Evolutionary conservation across 1,140 invertebrate species (phyloP), one percentile per base, ranked within the genome.

Genomic region (Drosophila trapezifrons): DNA sequence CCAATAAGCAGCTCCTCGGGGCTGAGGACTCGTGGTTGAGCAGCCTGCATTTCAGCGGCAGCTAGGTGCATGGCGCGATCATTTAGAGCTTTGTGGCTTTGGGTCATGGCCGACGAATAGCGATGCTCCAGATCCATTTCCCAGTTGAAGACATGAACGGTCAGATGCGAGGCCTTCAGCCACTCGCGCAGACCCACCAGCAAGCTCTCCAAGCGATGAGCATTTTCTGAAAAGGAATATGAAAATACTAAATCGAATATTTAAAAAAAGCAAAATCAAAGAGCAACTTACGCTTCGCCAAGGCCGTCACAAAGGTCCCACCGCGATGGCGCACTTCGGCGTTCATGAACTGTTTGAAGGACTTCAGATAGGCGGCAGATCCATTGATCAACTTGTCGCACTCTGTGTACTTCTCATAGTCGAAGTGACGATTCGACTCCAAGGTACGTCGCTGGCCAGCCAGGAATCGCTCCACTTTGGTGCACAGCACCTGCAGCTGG

Each of bases 51-150:
- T 15, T 84, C 65, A 8, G 18, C 40, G 1, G 47, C 27, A 2
- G 70, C 71, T 18, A 71, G 4, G 0, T 27, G 22, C 17, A 69
- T 22, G 3, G 80, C 86, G 8, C 25, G 20, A 8, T 57, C 43
- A 5, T 57, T 71, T 10, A 73, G 54, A 0, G 56, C 58, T 17
- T 52, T 18, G 6, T 65, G 71, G 6, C 43, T 27, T 8, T 67
- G 45, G 8, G n/a, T 79, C 85, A 90, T 90, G 12, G 51, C 60
- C 9, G 43, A 13, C 1, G 85, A 85, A n/a, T 81, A 81, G 18
- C 71, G 80, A 64, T 90, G 71, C 43, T 85, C 81, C 6, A 73
- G 47, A 32, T 90, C 81, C 85, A 90, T 90, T 81, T 85, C 86
- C 85, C 85, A 90, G 45, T 85, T 90, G 18, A 90, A 90, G 0